Conservation (phyloP, 2,888 invertebrate genomes). For the Ectemnius cavifrons region DNA sequence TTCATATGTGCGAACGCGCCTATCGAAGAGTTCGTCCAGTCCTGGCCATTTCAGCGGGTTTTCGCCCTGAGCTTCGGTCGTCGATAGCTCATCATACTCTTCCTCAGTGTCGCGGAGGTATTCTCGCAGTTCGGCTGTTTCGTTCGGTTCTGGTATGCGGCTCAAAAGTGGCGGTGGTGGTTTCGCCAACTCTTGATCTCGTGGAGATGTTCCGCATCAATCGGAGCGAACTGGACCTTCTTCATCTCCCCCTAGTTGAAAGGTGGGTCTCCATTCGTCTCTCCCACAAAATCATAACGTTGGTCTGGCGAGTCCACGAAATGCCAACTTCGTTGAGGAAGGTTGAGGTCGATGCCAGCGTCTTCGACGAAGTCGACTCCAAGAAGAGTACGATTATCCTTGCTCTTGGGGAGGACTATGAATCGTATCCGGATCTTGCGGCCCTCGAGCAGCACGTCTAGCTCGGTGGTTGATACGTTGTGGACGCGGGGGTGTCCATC, state of each 20-base stretch:
- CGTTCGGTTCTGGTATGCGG: neutral
- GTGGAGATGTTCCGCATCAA: neutral
- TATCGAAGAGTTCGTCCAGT: neutral
- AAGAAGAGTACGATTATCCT: constrained; percentile 9
- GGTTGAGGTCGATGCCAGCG: neutral
- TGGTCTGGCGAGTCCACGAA: neutral
- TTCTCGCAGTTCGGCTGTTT: neutral
- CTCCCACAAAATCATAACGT: neutral
- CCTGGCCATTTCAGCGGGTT: no score
- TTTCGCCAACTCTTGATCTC: neutral
- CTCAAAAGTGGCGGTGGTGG: neutral
- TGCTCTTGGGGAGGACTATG: neutral
- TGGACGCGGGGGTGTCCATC: neutral
- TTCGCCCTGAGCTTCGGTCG: no score
- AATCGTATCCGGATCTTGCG: neutral
- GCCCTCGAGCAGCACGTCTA: neutral
- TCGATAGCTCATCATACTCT: neutral
- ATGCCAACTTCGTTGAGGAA: constrained; percentile 9
- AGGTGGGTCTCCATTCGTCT: neutral
- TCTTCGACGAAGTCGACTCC: constrained; percentile 7
- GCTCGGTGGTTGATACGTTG: neutral
- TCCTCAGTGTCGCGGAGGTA: neutral
- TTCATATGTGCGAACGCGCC: neutral
- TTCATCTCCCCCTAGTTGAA: neutral
- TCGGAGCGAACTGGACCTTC: neutral